Base-by-base conservation (phyloP, 2,888 invertebrate species). In the Tetragonula carbonaria region DNA sequence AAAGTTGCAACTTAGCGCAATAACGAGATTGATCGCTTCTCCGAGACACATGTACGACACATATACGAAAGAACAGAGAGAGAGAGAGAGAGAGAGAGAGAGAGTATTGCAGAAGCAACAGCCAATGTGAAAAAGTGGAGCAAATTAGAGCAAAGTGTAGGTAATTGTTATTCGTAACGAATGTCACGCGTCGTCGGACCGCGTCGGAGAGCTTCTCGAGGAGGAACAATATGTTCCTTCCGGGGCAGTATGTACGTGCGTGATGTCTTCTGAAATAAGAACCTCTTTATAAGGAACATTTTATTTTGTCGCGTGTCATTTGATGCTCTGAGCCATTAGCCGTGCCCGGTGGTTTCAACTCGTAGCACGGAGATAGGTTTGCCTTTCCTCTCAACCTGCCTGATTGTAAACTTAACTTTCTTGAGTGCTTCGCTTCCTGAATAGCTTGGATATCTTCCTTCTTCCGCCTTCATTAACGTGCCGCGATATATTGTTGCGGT, bases 221-320 rank as follows among this genome's bases (percentile, higher is more conserved):
- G 68, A 6, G 16, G 11, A 38, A 67, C 11, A 13, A 62, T 62
- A 65, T 33, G 53, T 50, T 51, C 38, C 65, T 28, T 21, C 38
- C 21, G 45, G 16, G 16, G 33, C 70, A 14, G n/a, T 57, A 65
- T 59, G 59, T 66, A 55, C 75, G 70, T 66, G 62, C 75, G 70
- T 70, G 85, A 76, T 73, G 73, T 66, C 73, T 66, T 72, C 63
- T 78, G 81, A 75, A 88, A 82, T 78, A 87, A 87, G 84, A 89
- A 90, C 67, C 75, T 80, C 50, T 63, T 84, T 75, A 67, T 74
- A 68, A 80, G 65, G 68, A 85, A 79, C 78, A 85, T 89, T 90
- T 87, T 87, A 87, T 89, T 89, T 89, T 78, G 89, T 86, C 89
- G 89, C 86, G 86, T 88, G 89, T 89, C 88, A 89, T 87, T 86